Evolutionary conservation across 1,140 invertebrate species (phyloP).

Genomic region (Drosophila jambulina): DNA sequence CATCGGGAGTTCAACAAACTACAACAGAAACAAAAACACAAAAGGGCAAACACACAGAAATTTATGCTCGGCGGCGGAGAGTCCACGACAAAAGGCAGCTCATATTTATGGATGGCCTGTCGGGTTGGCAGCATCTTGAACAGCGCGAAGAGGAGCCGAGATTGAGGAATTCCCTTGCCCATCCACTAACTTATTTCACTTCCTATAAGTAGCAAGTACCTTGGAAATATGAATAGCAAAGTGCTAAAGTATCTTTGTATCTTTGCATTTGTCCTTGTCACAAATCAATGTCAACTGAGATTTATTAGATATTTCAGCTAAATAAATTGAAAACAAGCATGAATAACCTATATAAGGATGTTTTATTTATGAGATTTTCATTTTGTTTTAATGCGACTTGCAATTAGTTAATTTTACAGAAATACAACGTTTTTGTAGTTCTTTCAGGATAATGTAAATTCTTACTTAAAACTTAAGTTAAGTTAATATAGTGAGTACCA

Average conservation of each 20-base stretch:
- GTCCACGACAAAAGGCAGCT: constrained; percentile 30
- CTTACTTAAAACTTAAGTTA: too few relatives aligned
- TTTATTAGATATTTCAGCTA: background rate
- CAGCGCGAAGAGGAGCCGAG: background rate
- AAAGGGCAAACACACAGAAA: constrained; percentile 37
- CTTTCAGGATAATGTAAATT: background rate
- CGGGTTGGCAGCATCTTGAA: constrained; percentile 2
- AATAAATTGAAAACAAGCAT: background rate
- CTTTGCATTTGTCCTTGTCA: background rate
- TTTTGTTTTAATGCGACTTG: background rate
- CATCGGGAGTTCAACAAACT: constrained; percentile 46
- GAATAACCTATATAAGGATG: background rate
- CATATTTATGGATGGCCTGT: constrained; percentile 43
- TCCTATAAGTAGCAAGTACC: background rate
- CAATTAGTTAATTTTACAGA: background rate
- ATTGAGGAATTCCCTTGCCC: background rate
- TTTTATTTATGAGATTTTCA: background rate
- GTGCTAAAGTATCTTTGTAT: background rate
- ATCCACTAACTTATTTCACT: background rate
- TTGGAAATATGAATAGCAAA: background rate
- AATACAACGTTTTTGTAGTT: background rate
- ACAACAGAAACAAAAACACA: constrained; percentile 10
- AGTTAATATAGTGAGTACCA: too few relatives aligned
- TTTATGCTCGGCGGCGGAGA: constrained; percentile 33
- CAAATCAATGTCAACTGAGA: background rate